These are phyloP conservation scores for Phainopepla nitens DNA, from an alignment of 2,113 vertebrate genomes.

Conservation along the genomic window DNA sequence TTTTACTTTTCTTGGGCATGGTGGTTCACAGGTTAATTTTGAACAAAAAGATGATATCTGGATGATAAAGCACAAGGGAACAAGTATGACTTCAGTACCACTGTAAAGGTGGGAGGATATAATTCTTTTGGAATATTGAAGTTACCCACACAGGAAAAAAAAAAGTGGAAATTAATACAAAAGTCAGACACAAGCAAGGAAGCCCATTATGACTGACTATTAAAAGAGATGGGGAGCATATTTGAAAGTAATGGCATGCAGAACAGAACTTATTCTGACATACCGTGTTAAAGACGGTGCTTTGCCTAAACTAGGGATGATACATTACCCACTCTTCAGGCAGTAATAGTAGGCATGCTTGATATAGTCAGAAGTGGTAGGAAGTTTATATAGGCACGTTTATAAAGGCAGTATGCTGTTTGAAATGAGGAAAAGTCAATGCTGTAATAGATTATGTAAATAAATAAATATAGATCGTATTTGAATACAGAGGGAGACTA, in stretches of 20 bases:
- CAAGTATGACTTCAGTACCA: not conserved
- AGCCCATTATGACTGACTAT: not conserved
- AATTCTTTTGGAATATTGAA: not conserved
- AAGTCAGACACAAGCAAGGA: not conserved
- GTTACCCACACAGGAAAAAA: not conserved
- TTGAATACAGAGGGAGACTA: not conserved
- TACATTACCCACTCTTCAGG: not conserved
- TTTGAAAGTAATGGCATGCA: not conserved
- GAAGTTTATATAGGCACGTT: not conserved
- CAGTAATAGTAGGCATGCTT: not conserved
- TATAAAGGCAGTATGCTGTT: not conserved
- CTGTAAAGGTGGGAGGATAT: not conserved
- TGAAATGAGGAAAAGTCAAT: not conserved
- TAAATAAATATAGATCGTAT: not conserved
- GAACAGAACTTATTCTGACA: not conserved
- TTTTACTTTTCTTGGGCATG: not conserved
- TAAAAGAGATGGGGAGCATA: not conserved
- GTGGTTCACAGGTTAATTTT: not conserved
- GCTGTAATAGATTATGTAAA: constrained; percentile 8
- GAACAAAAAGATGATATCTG: not conserved
- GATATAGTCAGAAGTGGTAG: not conserved
- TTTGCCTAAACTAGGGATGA: not conserved
- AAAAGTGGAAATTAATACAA: not conserved
- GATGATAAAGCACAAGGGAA: not conserved
- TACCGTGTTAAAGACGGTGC: not conserved